Percentiles rank a stretch among this genome's conserved stretches.
Evolutionary conservation across 2,888 invertebrate species (phyloP).

Genomic region (Tinea semifulvella): DNA sequence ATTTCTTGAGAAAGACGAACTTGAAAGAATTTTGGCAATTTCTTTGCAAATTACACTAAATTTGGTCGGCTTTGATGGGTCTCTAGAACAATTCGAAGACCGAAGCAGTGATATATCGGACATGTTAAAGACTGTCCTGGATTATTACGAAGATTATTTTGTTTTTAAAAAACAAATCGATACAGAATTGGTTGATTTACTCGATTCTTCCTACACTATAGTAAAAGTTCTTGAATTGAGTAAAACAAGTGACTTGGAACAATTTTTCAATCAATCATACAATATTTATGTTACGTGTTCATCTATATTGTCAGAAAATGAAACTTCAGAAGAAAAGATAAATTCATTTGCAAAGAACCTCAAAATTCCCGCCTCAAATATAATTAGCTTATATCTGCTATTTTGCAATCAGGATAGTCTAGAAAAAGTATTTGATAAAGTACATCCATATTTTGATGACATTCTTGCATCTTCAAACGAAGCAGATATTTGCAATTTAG

Average conservation of each 20-base stretch:
- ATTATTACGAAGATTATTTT: conserved; percentile 46
- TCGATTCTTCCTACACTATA: conserved; percentile 42
- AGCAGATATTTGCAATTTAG: neutral
- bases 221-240: conserved; percentile 32
- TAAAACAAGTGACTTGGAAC: conserved; percentile 30
- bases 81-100: conserved; percentile 33
- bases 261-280: conserved; percentile 38
- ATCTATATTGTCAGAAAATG: conserved; percentile 24
- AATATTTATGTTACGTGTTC: conserved; percentile 35
- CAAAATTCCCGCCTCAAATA: conserved; percentile 27
- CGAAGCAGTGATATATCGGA: conserved; percentile 30
- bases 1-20: conserved; percentile 33
- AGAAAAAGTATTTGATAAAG: conserved; percentile 32
- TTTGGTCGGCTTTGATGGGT: conserved; percentile 44
- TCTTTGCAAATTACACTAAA: conserved; percentile 44
- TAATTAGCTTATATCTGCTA: conserved; percentile 40
- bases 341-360: conserved; percentile 37
- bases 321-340: conserved; percentile 33
- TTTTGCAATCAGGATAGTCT: conserved; percentile 38
- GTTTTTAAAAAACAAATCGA: conserved; percentile 31
- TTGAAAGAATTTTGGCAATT: conserved; percentile 44
- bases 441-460: conserved; percentile 30
- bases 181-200: conserved; percentile 41
- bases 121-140: conserved; percentile 38
- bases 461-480: neutral